Evolutionary conservation across 2,797 vertebrate genomes (phyloP).

Genomic region (Notolabrus celidotus): DNA sequence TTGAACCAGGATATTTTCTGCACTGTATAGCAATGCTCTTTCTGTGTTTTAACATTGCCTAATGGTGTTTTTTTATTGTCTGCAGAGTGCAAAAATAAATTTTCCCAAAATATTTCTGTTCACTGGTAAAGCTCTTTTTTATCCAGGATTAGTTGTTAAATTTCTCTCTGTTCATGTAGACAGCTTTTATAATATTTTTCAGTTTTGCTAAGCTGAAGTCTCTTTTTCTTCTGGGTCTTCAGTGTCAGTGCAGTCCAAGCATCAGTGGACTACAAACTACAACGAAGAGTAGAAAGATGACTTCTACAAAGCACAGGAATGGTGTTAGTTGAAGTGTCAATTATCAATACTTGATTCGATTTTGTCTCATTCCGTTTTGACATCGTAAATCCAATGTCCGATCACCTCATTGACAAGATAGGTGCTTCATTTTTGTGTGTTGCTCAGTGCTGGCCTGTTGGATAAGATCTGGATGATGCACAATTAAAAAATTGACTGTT

Average conservation of each 20-base stretch:
- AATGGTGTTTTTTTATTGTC: slow-evolving; percentile 31
- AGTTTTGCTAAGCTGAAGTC: background rate
- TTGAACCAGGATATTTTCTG: slow-evolving; percentile 12
- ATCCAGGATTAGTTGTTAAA: slow-evolving; percentile 15
- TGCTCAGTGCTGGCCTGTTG: too few relatives aligned
- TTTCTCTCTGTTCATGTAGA: slow-evolving; percentile 7
- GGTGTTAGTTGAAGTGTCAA: too few relatives aligned
- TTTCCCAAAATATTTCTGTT: slow-evolving; percentile 25
- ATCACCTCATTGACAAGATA: too few relatives aligned
- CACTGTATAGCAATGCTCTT: background rate
- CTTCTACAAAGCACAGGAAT: background rate
- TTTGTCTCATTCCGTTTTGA: too few relatives aligned
- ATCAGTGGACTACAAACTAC: too few relatives aligned
- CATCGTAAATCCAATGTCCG: too few relatives aligned
- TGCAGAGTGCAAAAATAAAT: slow-evolving; percentile 18
- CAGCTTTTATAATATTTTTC: background rate
- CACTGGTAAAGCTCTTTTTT: slow-evolving; percentile 32
- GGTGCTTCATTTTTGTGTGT: too few relatives aligned
- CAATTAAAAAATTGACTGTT: too few relatives aligned
- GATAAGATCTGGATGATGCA: too few relatives aligned
- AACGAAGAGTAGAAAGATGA: background rate
- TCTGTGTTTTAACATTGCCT: slow-evolving; percentile 19
- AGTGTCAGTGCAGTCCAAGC: too few relatives aligned
- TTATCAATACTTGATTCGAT: too few relatives aligned
- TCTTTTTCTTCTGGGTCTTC: background rate